Evolutionary conservation across 2,888 invertebrate genomes (phyloP).

Genomic region (Limnephilus lunatus): DNA sequence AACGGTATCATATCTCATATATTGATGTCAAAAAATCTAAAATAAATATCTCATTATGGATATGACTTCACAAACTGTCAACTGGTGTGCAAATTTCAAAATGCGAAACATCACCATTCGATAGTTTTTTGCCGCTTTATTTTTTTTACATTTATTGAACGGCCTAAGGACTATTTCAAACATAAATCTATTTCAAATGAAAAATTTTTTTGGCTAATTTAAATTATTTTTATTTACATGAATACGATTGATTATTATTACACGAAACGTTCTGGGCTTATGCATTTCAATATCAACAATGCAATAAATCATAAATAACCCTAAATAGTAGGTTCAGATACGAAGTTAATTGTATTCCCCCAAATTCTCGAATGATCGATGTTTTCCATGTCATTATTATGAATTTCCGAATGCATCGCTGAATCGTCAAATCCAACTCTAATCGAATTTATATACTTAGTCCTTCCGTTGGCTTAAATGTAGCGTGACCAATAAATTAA

Average conservation of each 20-base stretch:
- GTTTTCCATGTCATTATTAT: neutral
- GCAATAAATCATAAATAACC: neutral
- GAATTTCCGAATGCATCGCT: neutral
- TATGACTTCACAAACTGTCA: neutral
- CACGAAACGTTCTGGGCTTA: neutral
- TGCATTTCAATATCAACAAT: neutral
- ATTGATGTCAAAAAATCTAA: too few relatives aligned
- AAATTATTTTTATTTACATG: neutral
- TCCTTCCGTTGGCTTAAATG: neutral
- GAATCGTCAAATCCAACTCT: neutral
- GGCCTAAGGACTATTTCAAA: too few relatives aligned
- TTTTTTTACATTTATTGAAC: too few relatives aligned
- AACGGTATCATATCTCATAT: too few relatives aligned
- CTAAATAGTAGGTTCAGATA: neutral
- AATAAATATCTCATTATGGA: neutral
- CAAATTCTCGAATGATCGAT: neutral
- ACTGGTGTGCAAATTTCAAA: neutral
- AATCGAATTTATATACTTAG: neutral
- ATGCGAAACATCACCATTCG: too few relatives aligned
- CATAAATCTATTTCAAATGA: too few relatives aligned
- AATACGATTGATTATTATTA: too few relatives aligned
- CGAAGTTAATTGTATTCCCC: neutral
- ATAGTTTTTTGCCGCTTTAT: too few relatives aligned
- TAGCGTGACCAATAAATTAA: neutral
- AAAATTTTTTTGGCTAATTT: neutral